These are phyloP conservation scores for Neocrepidodera transversa DNA, from an alignment of 2,888 invertebrate species.

Conservation along the genomic window DNA sequence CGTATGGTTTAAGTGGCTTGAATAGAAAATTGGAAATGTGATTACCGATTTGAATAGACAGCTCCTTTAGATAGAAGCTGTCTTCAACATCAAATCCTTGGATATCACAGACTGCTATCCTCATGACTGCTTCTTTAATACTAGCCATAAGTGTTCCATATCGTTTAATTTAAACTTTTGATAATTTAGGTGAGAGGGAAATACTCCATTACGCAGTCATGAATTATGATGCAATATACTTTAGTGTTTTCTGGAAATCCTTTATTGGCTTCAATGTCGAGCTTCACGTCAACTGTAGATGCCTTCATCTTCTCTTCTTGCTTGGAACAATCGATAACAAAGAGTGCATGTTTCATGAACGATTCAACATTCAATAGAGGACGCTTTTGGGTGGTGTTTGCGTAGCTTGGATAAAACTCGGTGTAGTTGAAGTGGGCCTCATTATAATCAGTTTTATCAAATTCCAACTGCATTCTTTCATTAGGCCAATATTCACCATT, in stretches of 20 bases:
- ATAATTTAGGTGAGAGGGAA: no score
- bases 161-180: no score
- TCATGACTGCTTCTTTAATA: no score
- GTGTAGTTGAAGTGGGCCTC: constrained; percentile 27
- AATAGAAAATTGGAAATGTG: no score
- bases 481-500: constrained; percentile 28
- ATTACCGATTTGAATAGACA: no score
- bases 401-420: constrained; percentile 6
- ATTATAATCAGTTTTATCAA: constrained; percentile 14
- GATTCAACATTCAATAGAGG: not conserved
- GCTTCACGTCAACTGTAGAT: constrained; percentile 40
- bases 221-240: no score
- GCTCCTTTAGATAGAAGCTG: no score
- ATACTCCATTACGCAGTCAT: no score
- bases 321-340: constrained; percentile 40
- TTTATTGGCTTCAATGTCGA: constrained; percentile 42
- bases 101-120: no score
- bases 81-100: no score
- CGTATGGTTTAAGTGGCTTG: no score
- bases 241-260: constrained; percentile 38
- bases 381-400: not conserved
- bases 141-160: no score
- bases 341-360: constrained; percentile 25
- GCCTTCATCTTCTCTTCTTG: constrained; percentile 42
- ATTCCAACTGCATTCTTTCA: constrained; percentile 21